Percentiles rank a stretch among this genome's conserved stretches.
Conservation (phyloP, 2,797 vertebrate species). For the Melanotaenia parkinsoni region DNA sequence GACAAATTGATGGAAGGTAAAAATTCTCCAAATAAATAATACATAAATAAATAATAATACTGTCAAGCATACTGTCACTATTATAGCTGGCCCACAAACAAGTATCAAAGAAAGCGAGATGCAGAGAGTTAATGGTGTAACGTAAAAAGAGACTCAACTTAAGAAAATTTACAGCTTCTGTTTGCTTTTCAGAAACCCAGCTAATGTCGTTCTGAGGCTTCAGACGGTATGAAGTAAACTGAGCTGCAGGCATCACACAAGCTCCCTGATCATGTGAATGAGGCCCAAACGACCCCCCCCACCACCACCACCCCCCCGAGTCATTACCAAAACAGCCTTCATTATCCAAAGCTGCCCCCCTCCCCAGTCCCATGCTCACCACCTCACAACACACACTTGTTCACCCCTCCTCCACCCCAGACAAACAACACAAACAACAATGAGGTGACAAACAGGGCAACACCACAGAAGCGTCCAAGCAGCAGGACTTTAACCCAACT, state of each 20-base stretch:
- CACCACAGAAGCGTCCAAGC: conserved; percentile 10
- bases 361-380: conserved; percentile 20
- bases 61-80: neutral
- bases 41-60: neutral
- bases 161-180: neutral
- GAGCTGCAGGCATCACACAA: conserved; percentile 64
- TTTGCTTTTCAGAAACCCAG: neutral
- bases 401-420: conserved; percentile 61
- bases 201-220: neutral
- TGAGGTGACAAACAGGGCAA: conserved; percentile 38
- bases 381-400: conserved; percentile 34
- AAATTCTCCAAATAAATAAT: neutral
- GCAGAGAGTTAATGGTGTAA: neutral
- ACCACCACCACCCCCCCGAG: neutral
- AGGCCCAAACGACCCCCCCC: conserved; percentile 50
- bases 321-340: conserved; percentile 71
- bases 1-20: neutral
- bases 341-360: conserved; percentile 49
- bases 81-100: neutral
- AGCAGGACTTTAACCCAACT: conserved; percentile 25
- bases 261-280: conserved; percentile 70
- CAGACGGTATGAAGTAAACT: conserved; percentile 18
- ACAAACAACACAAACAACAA: conserved; percentile 72
- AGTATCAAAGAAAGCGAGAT: neutral
- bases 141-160: neutral